Percentiles rank a stretch among this genome's conserved stretches.
phyloP scores from a whole-genome alignment of 2,113 vertebrate species.

The Ceuthmochares aereus region DNA sequence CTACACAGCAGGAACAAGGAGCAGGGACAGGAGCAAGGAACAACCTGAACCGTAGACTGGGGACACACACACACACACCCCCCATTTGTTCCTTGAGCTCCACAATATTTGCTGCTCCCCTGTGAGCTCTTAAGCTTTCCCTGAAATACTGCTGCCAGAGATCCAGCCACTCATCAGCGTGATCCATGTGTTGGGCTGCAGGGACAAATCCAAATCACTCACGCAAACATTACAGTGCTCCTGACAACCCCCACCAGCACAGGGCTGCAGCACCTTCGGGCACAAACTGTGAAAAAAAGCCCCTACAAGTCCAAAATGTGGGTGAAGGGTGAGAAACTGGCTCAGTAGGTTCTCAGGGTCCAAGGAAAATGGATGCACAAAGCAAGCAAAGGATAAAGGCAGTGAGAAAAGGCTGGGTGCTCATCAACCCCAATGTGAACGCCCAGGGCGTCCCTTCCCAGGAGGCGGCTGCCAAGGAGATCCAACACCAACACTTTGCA shows the following conservation, averaged over 20 bases:
- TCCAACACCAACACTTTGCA: not conserved
- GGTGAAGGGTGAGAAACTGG: fast-evolving
- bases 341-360: not conserved
- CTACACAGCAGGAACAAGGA: not conserved
- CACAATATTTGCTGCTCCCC: not conserved
- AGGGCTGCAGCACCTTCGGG: fast-evolving
- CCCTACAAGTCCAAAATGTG: fast-evolving
- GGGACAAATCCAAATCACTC: not conserved
- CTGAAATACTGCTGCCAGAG: not conserved
- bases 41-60: not conserved
- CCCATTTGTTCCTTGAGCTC: not conserved
- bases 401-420: not conserved
- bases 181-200: fast-evolving
- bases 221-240: fast-evolving
- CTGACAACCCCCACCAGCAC: fast-evolving
- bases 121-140: not conserved
- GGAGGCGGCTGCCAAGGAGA: not conserved
- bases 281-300: not conserved
- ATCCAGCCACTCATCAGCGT: not conserved
- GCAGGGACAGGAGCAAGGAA: not conserved
- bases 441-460: not conserved
- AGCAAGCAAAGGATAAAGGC: not conserved
- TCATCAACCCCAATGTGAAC: not conserved
- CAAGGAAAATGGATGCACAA: not conserved
- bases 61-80: not conserved